Base-by-base conservation (phyloP, 92 coral and sea anemone genomes). In the Montipora capitata region DNA sequence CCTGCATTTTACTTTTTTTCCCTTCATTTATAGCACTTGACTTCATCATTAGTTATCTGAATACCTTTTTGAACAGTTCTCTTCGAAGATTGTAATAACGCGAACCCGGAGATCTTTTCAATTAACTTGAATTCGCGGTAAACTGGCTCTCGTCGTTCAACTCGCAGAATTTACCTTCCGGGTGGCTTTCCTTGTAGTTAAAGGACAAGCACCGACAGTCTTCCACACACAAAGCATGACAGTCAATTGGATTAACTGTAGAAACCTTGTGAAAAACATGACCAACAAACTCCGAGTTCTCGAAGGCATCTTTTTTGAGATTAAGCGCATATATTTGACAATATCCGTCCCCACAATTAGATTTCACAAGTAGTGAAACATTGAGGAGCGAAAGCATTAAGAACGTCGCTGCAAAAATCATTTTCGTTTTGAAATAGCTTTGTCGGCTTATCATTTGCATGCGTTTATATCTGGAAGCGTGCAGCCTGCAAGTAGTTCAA, bases 131-230 rank as follows among this genome's bases (percentile, higher is more conserved):
- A 14, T 10, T n/a, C 45, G 65, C 48, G 15, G 45, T 38, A 20
- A 66, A 48, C 2, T 64, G 59, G 17, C 42, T 64, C 4, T 16
- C 61, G 20, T 65, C 44, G 35, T 64, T 65, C 74, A 65, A 45
- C 74, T 79, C 74, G 49, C 84, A 64, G 54, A 64, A 52, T 48
- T 17, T 59, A 44, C n/a, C n/a, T 38, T 5, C 62, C 6, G 13
- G 7, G 43, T 48, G 27, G 8, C 4, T 65, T 27, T 45, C 74
- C 74, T 79, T 65, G 74, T 14, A 65, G 84, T 79, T 79, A 62
- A 79, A 65, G 73, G 84, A 79, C 83, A 79, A 79, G 45, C 83
- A 79, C 38, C 44, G 44, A 65, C 73, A 79, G 62, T 79, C 62
- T 11, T 79, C 71, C 40, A 12, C 40, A 11, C 83, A 79, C 74